Percentiles rank a stretch among this genome's conserved stretches.
phyloP scores from a whole-genome alignment of 2,797 vertebrate species.

The Petrocephalus sullivani region DNA sequence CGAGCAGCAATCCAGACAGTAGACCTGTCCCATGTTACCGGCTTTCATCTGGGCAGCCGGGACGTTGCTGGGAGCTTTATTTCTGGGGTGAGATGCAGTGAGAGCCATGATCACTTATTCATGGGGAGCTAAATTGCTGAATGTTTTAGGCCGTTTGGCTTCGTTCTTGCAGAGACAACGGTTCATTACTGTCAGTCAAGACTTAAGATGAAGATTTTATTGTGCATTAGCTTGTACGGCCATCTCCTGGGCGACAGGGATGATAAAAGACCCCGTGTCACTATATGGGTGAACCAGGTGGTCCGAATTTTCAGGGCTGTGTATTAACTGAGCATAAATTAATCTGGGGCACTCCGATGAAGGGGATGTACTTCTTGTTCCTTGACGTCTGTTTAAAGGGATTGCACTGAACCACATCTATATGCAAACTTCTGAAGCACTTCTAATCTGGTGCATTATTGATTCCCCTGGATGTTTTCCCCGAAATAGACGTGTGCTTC shows the following conservation, averaged over 20 bases:
- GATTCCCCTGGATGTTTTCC: constrained; percentile 16
- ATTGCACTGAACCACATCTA: neutral
- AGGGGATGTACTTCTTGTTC: neutral
- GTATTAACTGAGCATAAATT: neutral
- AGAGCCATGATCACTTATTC: constrained; percentile 7
- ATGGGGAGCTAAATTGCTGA: neutral
- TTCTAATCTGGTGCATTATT: constrained; percentile 19
- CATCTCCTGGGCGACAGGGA: neutral
- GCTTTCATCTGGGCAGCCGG: neutral
- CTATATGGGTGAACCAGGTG: neutral
- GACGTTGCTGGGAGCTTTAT: neutral
- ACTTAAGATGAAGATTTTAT: constrained; percentile 9
- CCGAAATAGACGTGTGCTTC: constrained; percentile 12
- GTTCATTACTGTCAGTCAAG: neutral
- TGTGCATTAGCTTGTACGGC: neutral
- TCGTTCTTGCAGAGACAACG: neutral
- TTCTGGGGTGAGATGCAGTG: neutral
- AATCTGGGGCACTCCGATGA: constrained; percentile 12
- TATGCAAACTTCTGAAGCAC: neutral
- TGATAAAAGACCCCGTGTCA: neutral
- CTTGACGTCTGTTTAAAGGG: constrained; percentile 5
- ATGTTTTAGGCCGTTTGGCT: neutral
- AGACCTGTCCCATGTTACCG: neutral
- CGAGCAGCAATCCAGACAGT: neutral
- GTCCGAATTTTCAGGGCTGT: neutral